Conservation (phyloP, 2,113 vertebrate species). For the Chloebia gouldiae region DNA sequence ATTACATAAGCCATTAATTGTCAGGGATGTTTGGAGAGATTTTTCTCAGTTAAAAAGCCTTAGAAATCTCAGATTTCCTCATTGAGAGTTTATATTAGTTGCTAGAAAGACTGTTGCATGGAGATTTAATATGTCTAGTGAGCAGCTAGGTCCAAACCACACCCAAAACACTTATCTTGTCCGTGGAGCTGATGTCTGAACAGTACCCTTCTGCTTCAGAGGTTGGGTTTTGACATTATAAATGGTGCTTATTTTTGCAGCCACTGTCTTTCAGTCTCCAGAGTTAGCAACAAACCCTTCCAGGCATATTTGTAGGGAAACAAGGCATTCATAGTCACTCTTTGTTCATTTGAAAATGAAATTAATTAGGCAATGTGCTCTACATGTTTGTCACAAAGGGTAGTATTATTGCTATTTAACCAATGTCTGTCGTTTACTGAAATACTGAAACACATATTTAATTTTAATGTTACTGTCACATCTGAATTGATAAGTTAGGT, state of each 20-base stretch:
- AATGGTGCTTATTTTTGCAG: neutral
- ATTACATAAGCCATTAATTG: neutral
- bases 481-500: constrained; percentile 28
- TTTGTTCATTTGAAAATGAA: constrained; percentile 45
- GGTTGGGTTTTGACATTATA: neutral
- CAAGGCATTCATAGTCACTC: neutral
- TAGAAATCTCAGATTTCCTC: neutral
- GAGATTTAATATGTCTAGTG: neutral
- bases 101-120: neutral
- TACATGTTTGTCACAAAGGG: constrained; percentile 36
- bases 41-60: neutral
- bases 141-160: neutral
- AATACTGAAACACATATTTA: constrained; percentile 40
- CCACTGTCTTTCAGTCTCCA: neutral
- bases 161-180: fast-evolving
- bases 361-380: constrained; percentile 1
- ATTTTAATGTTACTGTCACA: constrained; percentile 44
- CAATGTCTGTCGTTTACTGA: constrained; percentile 56
- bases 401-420: constrained; percentile 47
- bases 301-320: constrained; percentile 3
- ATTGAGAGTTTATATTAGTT: neutral
- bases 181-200: neutral
- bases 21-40: fast-evolving
- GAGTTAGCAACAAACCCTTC: neutral
- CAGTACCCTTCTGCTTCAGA: neutral